phyloP scores from a whole-genome alignment of 2,797 vertebrate species.

The Microhierax caerulescens region DNA sequence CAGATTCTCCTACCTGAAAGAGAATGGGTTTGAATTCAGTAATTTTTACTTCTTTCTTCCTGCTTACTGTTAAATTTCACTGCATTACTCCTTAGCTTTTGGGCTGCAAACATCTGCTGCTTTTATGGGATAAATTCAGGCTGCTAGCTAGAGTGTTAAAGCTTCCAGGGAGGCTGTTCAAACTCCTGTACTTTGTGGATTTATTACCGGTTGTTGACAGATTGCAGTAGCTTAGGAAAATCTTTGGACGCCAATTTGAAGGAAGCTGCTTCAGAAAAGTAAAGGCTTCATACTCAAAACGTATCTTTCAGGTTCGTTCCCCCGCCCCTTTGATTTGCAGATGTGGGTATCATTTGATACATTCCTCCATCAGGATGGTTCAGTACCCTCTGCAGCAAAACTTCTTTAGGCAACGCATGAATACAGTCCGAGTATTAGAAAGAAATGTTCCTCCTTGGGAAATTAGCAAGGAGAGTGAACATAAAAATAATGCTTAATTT shows the following conservation, averaged over 20 bases:
- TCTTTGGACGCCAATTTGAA: background rate
- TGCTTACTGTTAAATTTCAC: background rate
- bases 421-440: background rate
- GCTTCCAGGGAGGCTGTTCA: background rate
- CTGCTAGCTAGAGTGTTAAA: background rate
- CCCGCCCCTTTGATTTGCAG: background rate
- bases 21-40: constrained; percentile 15
- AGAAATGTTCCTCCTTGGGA: background rate
- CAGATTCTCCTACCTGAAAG: background rate
- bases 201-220: background rate
- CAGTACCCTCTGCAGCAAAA: background rate
- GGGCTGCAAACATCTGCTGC: background rate
- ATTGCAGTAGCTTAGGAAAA: background rate
- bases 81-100: background rate
- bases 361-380: background rate
- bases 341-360: background rate
- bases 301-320: background rate
- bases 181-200: background rate
- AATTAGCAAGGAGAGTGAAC: constrained; percentile 25
- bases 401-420: fast-evolving
- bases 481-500: constrained; percentile 60
- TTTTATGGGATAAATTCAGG: constrained; percentile 8
- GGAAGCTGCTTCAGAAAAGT: background rate
- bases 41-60: background rate
- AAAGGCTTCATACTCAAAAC: background rate